phyloP scores from a whole-genome alignment of 2,113 vertebrate genomes.

The Eurypyga helias region DNA sequence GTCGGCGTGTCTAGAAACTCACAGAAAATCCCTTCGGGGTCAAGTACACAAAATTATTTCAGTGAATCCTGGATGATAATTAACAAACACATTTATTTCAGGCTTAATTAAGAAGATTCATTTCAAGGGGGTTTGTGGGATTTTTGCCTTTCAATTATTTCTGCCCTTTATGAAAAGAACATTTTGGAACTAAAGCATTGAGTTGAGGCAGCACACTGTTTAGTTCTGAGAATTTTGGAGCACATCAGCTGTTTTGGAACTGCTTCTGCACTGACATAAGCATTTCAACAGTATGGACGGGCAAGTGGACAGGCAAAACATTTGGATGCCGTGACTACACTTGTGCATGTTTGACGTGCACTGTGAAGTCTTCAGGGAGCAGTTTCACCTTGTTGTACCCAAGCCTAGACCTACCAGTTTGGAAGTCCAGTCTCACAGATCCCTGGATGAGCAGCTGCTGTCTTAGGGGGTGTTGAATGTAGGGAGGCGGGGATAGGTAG shows the following conservation, averaged over 20 bases:
- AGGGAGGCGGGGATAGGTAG: neutral
- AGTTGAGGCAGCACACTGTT: neutral
- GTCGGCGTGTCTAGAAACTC: neutral
- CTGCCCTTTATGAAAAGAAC: neutral
- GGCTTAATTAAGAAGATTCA: neutral
- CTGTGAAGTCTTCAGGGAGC: neutral
- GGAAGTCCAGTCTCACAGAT: neutral
- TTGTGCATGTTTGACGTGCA: neutral
- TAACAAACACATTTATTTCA: neutral
- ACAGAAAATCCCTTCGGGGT: neutral
- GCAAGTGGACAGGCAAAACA: neutral
- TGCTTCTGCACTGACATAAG: neutral
- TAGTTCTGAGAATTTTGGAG: neutral
- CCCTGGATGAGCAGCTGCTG: neutral
- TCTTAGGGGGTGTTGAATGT: neutral
- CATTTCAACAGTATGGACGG: fast-evolving
- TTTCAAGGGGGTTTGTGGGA: neutral
- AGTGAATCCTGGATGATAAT: neutral
- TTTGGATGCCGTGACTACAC: neutral
- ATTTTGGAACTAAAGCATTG: neutral
- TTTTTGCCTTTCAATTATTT: neutral
- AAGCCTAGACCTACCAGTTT: neutral
- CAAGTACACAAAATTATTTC: neutral
- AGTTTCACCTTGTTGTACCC: neutral
- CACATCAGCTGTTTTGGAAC: neutral